phyloP scores from a whole-genome alignment of 2,888 invertebrate genomes.

The Folsomia candida region DNA sequence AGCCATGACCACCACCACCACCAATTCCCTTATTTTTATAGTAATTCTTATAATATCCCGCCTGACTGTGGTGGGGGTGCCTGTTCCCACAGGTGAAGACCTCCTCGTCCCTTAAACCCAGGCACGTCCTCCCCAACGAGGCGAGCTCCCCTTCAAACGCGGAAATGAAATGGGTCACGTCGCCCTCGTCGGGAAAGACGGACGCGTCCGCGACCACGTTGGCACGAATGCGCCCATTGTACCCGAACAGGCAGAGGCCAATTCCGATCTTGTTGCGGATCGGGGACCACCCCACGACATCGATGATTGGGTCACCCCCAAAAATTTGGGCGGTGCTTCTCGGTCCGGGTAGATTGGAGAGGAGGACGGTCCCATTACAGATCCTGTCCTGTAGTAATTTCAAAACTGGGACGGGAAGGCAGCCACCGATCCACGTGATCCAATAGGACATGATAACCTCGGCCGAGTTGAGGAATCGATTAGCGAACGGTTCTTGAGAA shows the following conservation, averaged over 20 bases:
- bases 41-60: neutral
- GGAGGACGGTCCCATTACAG: slow-evolving; percentile 31
- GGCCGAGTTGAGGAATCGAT: slow-evolving; percentile 6
- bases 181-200: slow-evolving; percentile 8
- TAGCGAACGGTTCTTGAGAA: slow-evolving; percentile 6
- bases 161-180: neutral
- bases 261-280: slow-evolving; percentile 33
- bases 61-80: neutral
- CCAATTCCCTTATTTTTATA: neutral
- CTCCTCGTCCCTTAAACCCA: neutral
- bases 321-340: slow-evolving; percentile 26
- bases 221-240: slow-evolving; percentile 11
- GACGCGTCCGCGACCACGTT: slow-evolving; percentile 11
- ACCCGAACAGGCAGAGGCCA: slow-evolving; percentile 10
- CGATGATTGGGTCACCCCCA: slow-evolving; percentile 33
- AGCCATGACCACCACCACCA: neutral
- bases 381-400: slow-evolving; percentile 3
- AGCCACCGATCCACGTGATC: slow-evolving; percentile 18
- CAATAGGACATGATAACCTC: slow-evolving; percentile 18
- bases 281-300: slow-evolving; percentile 41
- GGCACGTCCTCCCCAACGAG: neutral
- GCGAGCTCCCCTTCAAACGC: slow-evolving; percentile 8
- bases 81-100: neutral
- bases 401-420: slow-evolving; percentile 12
- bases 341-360: slow-evolving; percentile 42